These are phyloP conservation scores for Drosophila villosipedis DNA, from an alignment of 2,888 invertebrate genomes.

Conservation along the genomic window DNA sequence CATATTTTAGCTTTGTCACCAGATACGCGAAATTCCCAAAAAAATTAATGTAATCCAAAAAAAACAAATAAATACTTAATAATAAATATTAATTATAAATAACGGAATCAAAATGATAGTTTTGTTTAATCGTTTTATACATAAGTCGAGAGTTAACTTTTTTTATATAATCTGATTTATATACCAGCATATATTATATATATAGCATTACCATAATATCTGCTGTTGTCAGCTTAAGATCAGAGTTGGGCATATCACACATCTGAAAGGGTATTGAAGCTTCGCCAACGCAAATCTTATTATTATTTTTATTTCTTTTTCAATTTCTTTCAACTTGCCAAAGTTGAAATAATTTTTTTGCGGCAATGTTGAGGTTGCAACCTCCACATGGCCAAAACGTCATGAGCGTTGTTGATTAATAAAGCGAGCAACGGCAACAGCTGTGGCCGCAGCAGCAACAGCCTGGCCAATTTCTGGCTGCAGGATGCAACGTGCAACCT, in stretches of 20 bases:
- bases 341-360: constrained; percentile 33
- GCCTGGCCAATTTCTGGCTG: constrained; percentile 58
- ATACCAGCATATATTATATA: rapidly evolving
- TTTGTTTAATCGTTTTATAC: background rate
- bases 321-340: constrained; percentile 3
- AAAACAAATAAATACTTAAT: background rate
- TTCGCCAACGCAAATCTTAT: background rate
- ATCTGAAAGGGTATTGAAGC: background rate
- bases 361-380: constrained; percentile 30
- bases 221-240: too few relatives aligned
- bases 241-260: background rate
- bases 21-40: background rate
- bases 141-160: background rate
- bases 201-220: background rate
- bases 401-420: constrained; percentile 58
- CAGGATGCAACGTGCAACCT: constrained; percentile 16
- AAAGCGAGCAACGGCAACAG: constrained; percentile 52
- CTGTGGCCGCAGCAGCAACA: constrained; percentile 50
- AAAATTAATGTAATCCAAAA: background rate
- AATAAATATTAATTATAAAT: background rate
- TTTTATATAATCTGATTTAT: background rate
- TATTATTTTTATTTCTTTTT: background rate
- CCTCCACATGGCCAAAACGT: constrained; percentile 25
- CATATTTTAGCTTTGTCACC: background rate
- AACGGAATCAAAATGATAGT: background rate